phyloP scores from a whole-genome alignment of 2,888 invertebrate species.

The Baccha elongata region DNA sequence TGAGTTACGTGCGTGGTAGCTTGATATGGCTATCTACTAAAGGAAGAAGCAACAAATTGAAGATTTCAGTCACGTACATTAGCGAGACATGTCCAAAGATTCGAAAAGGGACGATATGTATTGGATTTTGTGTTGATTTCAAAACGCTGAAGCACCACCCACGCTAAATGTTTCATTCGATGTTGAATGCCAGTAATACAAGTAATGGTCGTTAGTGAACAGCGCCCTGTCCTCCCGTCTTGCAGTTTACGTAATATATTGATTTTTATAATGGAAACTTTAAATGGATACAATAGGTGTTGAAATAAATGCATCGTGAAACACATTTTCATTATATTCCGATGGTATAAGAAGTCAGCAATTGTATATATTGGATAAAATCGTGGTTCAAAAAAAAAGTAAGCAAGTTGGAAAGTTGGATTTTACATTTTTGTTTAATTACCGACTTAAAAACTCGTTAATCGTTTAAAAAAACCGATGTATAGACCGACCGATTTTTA shows the following conservation, averaged over 20 bases:
- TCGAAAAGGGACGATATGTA: constrained; percentile 3
- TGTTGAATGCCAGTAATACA: constrained; percentile 34
- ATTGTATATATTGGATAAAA: too few species aligned
- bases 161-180: constrained; percentile 17
- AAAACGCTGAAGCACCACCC: constrained; percentile 33
- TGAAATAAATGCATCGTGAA: too few species aligned
- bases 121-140: constrained; percentile 14
- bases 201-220: constrained; percentile 20
- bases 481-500: too few species aligned
- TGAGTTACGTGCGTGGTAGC: not conserved
- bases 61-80: constrained; percentile 19
- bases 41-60: constrained; percentile 35
- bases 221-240: constrained; percentile 5
- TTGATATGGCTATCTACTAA: not conserved
- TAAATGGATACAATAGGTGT: not conserved
- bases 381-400: too few species aligned
- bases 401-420: too few species aligned
- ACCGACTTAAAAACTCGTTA: too few species aligned
- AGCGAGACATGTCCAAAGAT: constrained; percentile 18
- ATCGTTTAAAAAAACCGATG: too few species aligned
- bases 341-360: too few species aligned
- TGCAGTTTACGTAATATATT: constrained; percentile 23
- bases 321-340: too few species aligned
- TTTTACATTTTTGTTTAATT: too few species aligned
- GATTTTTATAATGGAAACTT: not conserved